Evolutionary conservation across 2,888 invertebrate genomes (phyloP).

Genomic region (Mycogona germanica): DNA sequence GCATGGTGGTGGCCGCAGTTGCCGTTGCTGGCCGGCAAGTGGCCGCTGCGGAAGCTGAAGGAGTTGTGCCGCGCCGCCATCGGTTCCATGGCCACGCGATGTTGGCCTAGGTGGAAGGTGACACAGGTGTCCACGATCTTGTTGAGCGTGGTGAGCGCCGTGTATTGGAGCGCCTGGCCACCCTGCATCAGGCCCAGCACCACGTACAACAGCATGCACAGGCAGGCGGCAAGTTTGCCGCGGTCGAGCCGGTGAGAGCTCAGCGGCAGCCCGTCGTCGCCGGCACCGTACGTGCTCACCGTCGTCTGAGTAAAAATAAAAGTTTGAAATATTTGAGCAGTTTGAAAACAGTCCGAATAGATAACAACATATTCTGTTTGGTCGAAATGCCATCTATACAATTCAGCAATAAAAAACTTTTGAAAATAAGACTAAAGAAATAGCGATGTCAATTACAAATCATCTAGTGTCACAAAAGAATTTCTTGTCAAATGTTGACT

Average conservation of each 20-base stretch:
- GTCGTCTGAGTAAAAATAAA: slow-evolving; percentile 31
- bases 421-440: too few species aligned
- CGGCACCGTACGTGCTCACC: slow-evolving; percentile 32
- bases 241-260: slow-evolving; percentile 12
- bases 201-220: slow-evolving; percentile 42
- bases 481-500: too few species aligned
- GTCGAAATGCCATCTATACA: too few species aligned
- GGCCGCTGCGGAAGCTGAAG: slow-evolving; percentile 23
- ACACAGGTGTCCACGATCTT: slow-evolving; percentile 44
- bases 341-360: too few species aligned
- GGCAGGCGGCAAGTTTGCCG: slow-evolving; percentile 35
- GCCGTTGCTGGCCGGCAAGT: too few species aligned
- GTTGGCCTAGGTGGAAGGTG: slow-evolving; percentile 32
- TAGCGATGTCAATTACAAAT: too few species aligned
- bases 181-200: slow-evolving; percentile 44
- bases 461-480: too few species aligned
- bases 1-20: neutral
- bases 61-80: slow-evolving; percentile 6
- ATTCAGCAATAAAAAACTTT: too few species aligned
- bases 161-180: slow-evolving; percentile 46
- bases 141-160: slow-evolving; percentile 46
- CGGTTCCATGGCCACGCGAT: slow-evolving; percentile 6
- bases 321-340: too few species aligned
- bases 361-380: too few species aligned
- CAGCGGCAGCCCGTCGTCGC: slow-evolving; percentile 22